Evolutionary conservation across 2,797 vertebrate genomes (phyloP).

Genomic region (Danio tinwini): DNA sequence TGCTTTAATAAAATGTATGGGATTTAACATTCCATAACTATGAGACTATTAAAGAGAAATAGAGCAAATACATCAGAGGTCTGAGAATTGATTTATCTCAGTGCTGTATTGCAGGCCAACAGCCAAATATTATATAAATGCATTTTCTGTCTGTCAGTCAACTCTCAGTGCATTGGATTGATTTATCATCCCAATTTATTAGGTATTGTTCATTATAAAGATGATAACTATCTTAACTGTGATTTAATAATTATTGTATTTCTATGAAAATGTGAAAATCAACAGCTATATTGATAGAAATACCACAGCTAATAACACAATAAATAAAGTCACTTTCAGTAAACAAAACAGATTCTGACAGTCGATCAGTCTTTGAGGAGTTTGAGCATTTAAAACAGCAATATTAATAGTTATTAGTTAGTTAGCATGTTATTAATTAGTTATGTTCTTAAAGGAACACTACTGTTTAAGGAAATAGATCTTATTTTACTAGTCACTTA

Average conservation of each 20-base stretch:
- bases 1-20: neutral
- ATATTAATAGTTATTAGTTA: no score
- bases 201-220: neutral
- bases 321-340: no score
- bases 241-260: neutral
- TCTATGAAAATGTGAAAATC: neutral
- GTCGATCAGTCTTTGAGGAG: no score
- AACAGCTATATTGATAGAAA: no score
- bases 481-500: no score
- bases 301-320: no score
- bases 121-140: slow-evolving; percentile 28
- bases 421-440: no score
- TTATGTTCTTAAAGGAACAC: no score
- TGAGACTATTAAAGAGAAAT: slow-evolving; percentile 6
- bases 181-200: neutral
- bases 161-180: neutral
- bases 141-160: slow-evolving; percentile 11
- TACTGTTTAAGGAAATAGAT: no score
- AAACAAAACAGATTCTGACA: no score
- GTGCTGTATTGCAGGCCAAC: neutral
- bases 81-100: slow-evolving; percentile 5
- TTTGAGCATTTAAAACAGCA: no score
- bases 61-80: neutral
- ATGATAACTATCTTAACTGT: neutral
- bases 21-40: neutral